Evolutionary conservation across 64 coral and sea anemone species (phyloP).

Genomic region (Stylophora pistillata): DNA sequence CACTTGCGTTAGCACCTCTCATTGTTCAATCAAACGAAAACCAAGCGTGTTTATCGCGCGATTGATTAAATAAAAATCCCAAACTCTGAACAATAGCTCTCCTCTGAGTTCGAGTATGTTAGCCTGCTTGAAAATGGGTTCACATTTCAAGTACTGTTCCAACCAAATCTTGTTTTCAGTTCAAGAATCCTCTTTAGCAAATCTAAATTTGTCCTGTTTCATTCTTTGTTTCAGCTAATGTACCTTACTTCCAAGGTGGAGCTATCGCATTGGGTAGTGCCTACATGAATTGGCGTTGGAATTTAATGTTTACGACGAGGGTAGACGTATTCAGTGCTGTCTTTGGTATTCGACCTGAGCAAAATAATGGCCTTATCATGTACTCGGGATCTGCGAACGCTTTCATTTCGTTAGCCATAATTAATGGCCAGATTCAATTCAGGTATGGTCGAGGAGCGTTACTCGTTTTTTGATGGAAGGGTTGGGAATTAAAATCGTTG

Average conservation of each 20-base stretch:
- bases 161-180: neutral
- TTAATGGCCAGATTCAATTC: constrained; percentile 36
- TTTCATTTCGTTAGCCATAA: constrained; percentile 59
- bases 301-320: neutral
- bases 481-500: too few relatives aligned
- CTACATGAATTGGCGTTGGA: neutral
- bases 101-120: too few relatives aligned
- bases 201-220: neutral
- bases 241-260: constrained; percentile 41
- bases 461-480: too few relatives aligned
- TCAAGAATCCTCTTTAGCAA: neutral
- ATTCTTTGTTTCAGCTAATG: constrained; percentile 21
- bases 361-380: constrained; percentile 36
- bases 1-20: too few relatives aligned
- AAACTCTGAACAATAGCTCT: too few relatives aligned
- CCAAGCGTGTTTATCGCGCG: too few relatives aligned
- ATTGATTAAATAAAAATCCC: too few relatives aligned
- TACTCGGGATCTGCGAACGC: constrained; percentile 1
- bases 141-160: too few relatives aligned
- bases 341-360: constrained; percentile 41
- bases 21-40: too few relatives aligned
- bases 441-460: constrained; percentile 2
- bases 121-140: too few relatives aligned
- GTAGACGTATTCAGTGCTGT: constrained; percentile 7
- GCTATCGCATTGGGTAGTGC: neutral